Evolutionary conservation across 1,140 invertebrate species (phyloP), one percentile per base, ranked within the genome.

Genomic region (Phthorimaea operculella): DNA sequence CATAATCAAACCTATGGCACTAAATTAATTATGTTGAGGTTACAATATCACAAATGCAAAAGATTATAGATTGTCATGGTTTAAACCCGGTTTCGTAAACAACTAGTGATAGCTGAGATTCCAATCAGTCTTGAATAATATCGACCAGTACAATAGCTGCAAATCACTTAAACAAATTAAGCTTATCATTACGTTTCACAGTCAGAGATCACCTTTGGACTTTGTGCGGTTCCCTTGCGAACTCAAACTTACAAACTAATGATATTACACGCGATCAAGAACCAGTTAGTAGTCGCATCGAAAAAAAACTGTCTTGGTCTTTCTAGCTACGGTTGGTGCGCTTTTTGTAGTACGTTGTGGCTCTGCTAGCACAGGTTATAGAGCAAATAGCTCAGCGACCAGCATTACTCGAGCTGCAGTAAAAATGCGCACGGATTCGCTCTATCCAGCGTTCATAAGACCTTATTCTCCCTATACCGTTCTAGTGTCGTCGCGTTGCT

Each of bases 61-160:
- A 57, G 33, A 61, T 61, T 68, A 36, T 54, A 57, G 33, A 61
- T 61, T 68, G 64, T 72, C 66, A 72, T 72, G 69, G 65, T 64
- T 56, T 57, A 39, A 34, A 33, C 34, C 33, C 47, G 28, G 42
- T 15, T 14, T n/a, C 36, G 36, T 44, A 33, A 55, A 54, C 59
- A 63, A 50, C 59, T 53, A 39, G 21, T 28, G n/a, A 39, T 39
- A 39, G 36, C 58, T 66, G 67, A 78, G 74, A 76, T 76, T 76
- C 67, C 48, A 51, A 66, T 80, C 77, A 80, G 77, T 80, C 77
- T 80, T 79, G 55, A 55, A 21, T 34, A 45, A 47, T 33, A 47
- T 57, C 21, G 21, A 28, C 21, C 21, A 28, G 21, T 28, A 28
- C 2, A 28, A 28, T 39, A 39, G n/a, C 36, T 12, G 36, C 36